Evolutionary conservation across 1,140 invertebrate genomes (phyloP), one percentile per base, ranked within the genome.

Genomic region (Leptinotarsa texana): DNA sequence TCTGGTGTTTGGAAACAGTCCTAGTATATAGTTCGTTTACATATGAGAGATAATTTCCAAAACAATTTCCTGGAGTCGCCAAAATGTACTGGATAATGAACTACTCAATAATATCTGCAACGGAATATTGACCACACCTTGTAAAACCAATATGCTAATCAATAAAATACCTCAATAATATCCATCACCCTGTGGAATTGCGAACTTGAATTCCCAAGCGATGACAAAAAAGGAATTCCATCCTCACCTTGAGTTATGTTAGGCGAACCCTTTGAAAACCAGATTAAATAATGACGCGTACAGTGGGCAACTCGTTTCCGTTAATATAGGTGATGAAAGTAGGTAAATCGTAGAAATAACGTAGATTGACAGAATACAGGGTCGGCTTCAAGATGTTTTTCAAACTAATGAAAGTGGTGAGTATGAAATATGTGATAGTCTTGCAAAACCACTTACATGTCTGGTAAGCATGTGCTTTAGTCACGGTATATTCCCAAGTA

Each of bases 241-340:
- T 57, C 51, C 51, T 57, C 51, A 57, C 51, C 51, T 57, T 57
- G 51, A 57, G n/a, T 17, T 57, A 57, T 57, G 51, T 57, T 15
- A 57, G n/a, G 17, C 51, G 51, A 57, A 17, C 51, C 51, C 51
- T 57, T 57, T 57, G 51, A 57, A 57, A 57, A 57, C 51, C 51
- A 57, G 51, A 57, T 57, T 57, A 8, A 57, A 18, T 57, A 57
- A 57, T 57, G 2, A 17, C 4, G 4, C 15, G 51, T 63, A 27
- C 24, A 62, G 51, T 70, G 57, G 27, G 69, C 61, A 57, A 72
- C 68, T 66, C 61, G 47, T 69, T 74, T 61, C 77, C 72, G 75
- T 78, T 78, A 78, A 76, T 78, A 78, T 77, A 77, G 77, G 77
- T 77, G 75, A 78, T 76, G 77, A 78, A 78, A 78, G 77, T 78